Percentiles rank a stretch among this genome's conserved stretches.
These are phyloP conservation scores for Heterodera schachtii DNA, from an alignment of 1,140 invertebrate species.

Conservation along the genomic window DNA sequence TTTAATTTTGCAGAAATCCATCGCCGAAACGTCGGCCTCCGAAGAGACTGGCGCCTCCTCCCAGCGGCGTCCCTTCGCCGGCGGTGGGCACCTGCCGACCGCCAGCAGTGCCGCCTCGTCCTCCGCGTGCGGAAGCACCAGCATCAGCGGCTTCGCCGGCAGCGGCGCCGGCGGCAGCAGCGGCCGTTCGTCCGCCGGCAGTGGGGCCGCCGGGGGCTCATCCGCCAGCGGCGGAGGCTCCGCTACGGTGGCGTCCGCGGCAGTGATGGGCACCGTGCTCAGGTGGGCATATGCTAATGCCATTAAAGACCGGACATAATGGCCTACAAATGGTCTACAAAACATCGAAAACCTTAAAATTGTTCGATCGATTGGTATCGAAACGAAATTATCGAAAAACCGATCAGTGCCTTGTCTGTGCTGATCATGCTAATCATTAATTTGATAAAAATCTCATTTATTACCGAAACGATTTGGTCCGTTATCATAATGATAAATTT, in stretches of 20 bases:
- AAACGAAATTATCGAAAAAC: no score
- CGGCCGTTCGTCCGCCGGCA: conserved; percentile 14
- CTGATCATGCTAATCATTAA: no score
- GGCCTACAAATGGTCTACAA: no score
- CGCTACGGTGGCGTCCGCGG: conserved; percentile 16
- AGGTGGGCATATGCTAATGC: neutral
- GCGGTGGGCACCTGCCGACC: conserved; percentile 6
- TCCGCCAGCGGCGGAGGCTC: neutral
- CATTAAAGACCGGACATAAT: no score
- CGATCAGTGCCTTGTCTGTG: no score
- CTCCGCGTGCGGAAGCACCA: neutral
- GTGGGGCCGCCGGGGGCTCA: neutral
- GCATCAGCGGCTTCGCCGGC: neutral
- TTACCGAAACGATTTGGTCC: no score
- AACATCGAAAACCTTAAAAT: no score
- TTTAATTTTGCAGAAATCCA: conserved; percentile 31
- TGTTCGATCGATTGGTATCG: no score
- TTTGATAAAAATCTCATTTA: no score
- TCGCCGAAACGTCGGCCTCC: conserved; percentile 29
- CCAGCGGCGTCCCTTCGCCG: conserved; percentile 8
- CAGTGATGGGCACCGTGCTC: conserved; percentile 17
- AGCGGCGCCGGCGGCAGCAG: neutral
- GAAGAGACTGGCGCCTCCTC: conserved; percentile 3
- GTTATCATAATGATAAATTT: no score
- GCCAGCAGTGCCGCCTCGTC: conserved; percentile 23